phyloP scores from a whole-genome alignment of 2,797 vertebrate genomes.

The Enteromius paludinosus region DNA sequence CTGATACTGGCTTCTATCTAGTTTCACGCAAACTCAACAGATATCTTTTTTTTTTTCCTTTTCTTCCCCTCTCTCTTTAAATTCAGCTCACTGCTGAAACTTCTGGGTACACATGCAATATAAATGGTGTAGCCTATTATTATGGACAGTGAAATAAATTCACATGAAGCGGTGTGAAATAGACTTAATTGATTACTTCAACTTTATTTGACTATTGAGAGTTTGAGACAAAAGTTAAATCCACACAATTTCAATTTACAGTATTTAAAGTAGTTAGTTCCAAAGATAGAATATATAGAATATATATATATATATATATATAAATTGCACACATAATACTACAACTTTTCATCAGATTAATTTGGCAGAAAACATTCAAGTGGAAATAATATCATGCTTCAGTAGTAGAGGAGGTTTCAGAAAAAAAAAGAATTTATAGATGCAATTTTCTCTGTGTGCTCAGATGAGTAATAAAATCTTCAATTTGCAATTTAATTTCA shows the following conservation, averaged over 20 bases:
- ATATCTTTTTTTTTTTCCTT: too few species aligned
- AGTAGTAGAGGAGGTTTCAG: too few species aligned
- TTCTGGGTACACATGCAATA: too few species aligned
- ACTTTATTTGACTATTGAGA: neutral
- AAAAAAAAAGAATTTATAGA: neutral
- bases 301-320: too few species aligned
- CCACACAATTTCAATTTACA: neutral
- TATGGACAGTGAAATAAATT: too few species aligned
- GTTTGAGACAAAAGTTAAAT: neutral
- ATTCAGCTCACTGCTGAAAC: too few species aligned
- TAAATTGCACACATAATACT: neutral
- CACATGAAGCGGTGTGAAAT: too few species aligned
- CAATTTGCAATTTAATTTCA: constrained; percentile 12
- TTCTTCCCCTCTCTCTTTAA: too few species aligned
- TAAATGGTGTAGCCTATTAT: too few species aligned
- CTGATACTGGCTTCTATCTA: neutral
- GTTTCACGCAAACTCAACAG: too few species aligned
- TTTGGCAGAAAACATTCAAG: neutral
- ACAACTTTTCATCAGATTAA: neutral
- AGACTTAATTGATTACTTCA: too few species aligned
- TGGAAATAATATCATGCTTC: neutral
- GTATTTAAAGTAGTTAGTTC: neutral
- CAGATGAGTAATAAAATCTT: neutral
- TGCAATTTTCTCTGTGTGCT: neutral
- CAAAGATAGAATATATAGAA: neutral